Evolutionary conservation across 1,140 invertebrate species (phyloP).

Genomic region (Panagrolaimus sp.): DNA sequence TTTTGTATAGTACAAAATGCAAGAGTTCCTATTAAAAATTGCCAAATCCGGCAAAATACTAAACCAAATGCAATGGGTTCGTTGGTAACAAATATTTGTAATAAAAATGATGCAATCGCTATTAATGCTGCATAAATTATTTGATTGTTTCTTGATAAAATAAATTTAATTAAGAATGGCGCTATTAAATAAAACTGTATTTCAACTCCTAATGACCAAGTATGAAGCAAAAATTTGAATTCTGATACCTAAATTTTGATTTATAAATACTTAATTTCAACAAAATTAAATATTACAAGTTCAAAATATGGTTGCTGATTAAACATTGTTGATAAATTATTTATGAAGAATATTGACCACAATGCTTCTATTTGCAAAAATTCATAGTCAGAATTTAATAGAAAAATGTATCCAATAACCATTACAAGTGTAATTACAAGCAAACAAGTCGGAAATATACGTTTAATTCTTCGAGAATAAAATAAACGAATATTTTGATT

Average conservation of each 20-base stretch:
- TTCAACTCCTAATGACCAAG: constrained; percentile 3
- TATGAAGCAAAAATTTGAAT: constrained; percentile 1
- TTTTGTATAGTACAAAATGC: neutral
- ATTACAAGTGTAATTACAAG: too few species aligned
- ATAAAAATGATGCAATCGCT: neutral
- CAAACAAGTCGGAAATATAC: too few species aligned
- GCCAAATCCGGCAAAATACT: neutral
- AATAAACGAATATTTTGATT: too few species aligned
- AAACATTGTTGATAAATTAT: too few species aligned
- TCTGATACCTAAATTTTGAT: neutral
- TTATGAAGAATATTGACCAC: too few species aligned
- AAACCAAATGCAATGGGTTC: neutral
- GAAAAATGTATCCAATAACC: too few species aligned
- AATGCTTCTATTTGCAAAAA: too few species aligned
- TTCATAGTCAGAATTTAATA: too few species aligned
- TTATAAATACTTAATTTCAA: too few species aligned
- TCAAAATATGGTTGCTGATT: too few species aligned
- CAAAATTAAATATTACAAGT: too few species aligned
- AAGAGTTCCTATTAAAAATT: neutral
- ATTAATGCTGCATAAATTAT: neutral
- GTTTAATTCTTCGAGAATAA: too few species aligned
- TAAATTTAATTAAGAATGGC: neutral
- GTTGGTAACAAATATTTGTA: neutral
- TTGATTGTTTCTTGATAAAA: neutral
- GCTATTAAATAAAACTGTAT: constrained; percentile 3